These are phyloP conservation scores for Lates calcarifer DNA, from an alignment of 2,113 vertebrate genomes.

Conservation along the genomic window DNA sequence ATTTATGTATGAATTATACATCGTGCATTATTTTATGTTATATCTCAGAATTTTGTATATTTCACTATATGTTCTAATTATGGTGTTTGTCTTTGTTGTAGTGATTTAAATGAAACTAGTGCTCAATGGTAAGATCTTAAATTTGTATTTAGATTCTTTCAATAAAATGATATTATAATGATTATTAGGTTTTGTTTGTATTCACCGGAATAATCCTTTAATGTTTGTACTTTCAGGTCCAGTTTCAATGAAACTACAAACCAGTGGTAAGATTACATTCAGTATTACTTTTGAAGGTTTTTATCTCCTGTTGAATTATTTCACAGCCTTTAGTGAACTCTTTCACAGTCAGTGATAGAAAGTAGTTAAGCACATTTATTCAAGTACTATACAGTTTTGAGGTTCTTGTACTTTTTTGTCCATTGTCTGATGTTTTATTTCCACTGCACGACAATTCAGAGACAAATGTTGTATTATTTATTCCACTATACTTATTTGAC, in stretches of 20 bases:
- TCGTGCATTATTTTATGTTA: background rate
- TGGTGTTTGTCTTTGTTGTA: conserved; percentile 57
- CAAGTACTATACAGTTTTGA: background rate
- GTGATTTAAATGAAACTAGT: conserved; percentile 82
- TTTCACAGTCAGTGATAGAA: background rate
- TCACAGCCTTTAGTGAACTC: background rate
- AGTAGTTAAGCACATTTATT: background rate
- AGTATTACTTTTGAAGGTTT: background rate
- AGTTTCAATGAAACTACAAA: conserved; percentile 87
- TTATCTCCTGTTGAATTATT: background rate
- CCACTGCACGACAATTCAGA: background rate
- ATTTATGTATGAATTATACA: background rate
- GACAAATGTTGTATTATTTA: background rate
- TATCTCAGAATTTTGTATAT: background rate
- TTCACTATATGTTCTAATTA: background rate
- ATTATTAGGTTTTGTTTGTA: background rate
- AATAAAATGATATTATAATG: background rate
- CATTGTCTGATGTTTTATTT: background rate
- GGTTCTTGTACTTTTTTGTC: background rate
- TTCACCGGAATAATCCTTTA: background rate
- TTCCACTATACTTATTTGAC: background rate
- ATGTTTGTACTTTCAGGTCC: conserved; percentile 66
- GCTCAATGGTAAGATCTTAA: conserved; percentile 76
- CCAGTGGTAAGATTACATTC: conserved; percentile 86
- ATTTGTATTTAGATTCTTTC: background rate